Percentiles rank a stretch among this genome's conserved stretches.
These are phyloP conservation scores for Mylabris sibirica DNA, from an alignment of 2,888 invertebrate species.

Conservation along the genomic window DNA sequence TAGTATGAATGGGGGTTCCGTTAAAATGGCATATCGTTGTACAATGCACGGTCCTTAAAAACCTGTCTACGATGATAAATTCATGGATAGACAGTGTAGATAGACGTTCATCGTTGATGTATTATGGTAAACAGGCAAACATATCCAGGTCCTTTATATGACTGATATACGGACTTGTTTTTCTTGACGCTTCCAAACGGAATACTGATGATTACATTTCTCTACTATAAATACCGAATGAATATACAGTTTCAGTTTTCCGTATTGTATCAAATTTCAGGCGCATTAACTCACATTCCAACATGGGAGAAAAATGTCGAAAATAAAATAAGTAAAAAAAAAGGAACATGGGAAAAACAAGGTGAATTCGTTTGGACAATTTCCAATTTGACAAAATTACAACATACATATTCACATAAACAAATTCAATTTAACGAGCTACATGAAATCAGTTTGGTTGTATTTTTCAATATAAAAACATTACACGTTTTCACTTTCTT, in stretches of 20 bases:
- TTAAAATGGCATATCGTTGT: conserved; percentile 34
- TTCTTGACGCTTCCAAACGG: conserved; percentile 14
- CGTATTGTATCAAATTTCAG: background rate
- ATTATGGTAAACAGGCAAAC: conserved; percentile 34
- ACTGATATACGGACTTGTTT: conserved; percentile 21
- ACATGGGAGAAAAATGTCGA: background rate
- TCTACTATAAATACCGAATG: conserved; percentile 18
- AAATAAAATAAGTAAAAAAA: background rate
- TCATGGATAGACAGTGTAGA: conserved; percentile 38
- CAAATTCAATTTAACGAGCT: background rate
- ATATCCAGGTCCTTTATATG: conserved; percentile 25
- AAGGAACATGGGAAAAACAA: background rate
- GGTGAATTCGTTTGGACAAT: background rate
- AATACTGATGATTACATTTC: conserved; percentile 23
- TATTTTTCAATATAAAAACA: background rate
- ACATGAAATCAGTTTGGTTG: background rate
- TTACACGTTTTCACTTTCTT: background rate
- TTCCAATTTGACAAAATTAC: background rate
- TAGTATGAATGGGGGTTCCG: conserved; percentile 33
- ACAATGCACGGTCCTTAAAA: conserved; percentile 36
- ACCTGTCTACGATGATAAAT: conserved; percentile 40
- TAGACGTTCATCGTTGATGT: conserved; percentile 38
- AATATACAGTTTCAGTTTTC: background rate
- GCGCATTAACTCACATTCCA: background rate
- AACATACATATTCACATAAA: background rate